Conservation (phyloP, 2,797 vertebrate genomes). For the Epinephelus malabaricus region DNA sequence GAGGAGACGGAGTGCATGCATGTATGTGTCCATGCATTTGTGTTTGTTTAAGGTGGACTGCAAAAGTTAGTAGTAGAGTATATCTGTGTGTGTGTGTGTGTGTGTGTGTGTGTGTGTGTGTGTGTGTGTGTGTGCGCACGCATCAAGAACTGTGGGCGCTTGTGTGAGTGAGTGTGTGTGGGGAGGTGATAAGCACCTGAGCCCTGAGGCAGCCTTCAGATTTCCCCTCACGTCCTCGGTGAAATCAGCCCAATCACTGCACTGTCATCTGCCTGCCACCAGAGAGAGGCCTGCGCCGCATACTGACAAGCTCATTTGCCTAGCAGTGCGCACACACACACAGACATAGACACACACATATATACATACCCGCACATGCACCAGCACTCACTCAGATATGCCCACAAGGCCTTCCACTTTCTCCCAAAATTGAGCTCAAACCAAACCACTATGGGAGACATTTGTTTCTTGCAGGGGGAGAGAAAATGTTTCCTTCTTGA, state of each 20-base stretch:
- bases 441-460: slow-evolving; percentile 55
- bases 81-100: slow-evolving; percentile 21
- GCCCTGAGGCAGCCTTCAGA: slow-evolving; percentile 79
- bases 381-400: slow-evolving; percentile 31
- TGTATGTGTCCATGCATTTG: slow-evolving; percentile 11
- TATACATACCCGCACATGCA: neutral
- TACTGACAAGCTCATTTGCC: slow-evolving; percentile 81
- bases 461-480: slow-evolving; percentile 48
- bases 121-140: slow-evolving; percentile 36
- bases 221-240: slow-evolving; percentile 82
- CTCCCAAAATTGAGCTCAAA: slow-evolving; percentile 67
- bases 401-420: slow-evolving; percentile 64
- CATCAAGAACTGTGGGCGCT: slow-evolving; percentile 10
- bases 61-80: slow-evolving; percentile 46
- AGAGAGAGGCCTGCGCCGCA: slow-evolving; percentile 78
- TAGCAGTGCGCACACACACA: slow-evolving; percentile 42
- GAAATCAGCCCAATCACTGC: slow-evolving; percentile 85
- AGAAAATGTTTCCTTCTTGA: slow-evolving; percentile 67
- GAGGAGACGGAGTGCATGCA: slow-evolving; percentile 28
- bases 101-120: slow-evolving; percentile 52
- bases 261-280: slow-evolving; percentile 82
- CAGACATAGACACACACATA: slow-evolving; percentile 1
- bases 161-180: slow-evolving; percentile 53
- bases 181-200: slow-evolving; percentile 82
- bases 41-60: neutral